These are phyloP conservation scores for Chloroclystis v-ata DNA, from an alignment of 2,888 invertebrate species.

Conservation along the genomic window DNA sequence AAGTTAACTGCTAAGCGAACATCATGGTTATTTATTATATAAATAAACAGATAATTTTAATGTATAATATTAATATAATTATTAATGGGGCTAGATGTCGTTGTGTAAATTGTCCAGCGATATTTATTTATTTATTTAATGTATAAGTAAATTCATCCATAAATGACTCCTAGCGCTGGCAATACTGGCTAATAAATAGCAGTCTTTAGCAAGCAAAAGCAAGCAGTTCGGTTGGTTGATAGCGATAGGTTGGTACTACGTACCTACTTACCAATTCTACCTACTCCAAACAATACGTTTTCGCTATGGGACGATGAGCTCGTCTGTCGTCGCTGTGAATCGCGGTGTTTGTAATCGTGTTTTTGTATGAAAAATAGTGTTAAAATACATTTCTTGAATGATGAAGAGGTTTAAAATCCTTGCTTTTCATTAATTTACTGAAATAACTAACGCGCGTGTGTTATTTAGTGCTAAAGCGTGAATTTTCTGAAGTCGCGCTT, in stretches of 20 bases:
- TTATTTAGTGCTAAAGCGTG: constrained; percentile 36
- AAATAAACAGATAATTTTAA: too few relatives aligned
- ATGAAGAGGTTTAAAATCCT: constrained; percentile 32
- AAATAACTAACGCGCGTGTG: constrained; percentile 10
- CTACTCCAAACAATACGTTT: constrained; percentile 50
- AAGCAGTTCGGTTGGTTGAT: neutral
- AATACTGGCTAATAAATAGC: neutral
- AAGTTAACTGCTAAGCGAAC: too few relatives aligned
- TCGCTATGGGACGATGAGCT: constrained; percentile 46
- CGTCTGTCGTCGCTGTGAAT: constrained; percentile 39
- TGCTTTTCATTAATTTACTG: too few relatives aligned
- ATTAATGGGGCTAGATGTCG: too few relatives aligned
- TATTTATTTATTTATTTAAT: too few relatives aligned
- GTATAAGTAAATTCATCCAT: too few relatives aligned
- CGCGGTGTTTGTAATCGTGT: constrained; percentile 40
- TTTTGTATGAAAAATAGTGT: constrained; percentile 59
- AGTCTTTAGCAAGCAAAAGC: neutral
- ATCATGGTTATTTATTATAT: too few relatives aligned
- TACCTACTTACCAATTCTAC: neutral
- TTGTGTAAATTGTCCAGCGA: too few relatives aligned
- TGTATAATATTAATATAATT: too few relatives aligned
- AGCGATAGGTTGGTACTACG: neutral
- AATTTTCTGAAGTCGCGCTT: constrained; percentile 38
- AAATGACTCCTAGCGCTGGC: too few relatives aligned
- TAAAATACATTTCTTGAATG: constrained; percentile 44